Percentiles rank a stretch among this genome's conserved stretches.
Conservation (phyloP, 2,113 vertebrate species). For the Rhombomys opimus region DNA sequence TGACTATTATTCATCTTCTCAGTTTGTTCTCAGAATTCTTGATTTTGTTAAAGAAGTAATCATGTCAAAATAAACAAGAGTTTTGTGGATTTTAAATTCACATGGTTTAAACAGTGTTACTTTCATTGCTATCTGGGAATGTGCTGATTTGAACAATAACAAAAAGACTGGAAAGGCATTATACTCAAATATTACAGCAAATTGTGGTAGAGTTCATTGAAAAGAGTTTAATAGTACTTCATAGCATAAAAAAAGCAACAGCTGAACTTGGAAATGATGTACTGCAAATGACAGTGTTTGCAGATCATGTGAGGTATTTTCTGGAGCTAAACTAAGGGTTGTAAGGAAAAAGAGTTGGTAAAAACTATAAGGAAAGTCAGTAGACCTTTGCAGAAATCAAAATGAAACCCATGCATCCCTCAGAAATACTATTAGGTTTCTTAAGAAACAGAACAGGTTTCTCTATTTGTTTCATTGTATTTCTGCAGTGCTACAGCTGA, state of each 20-base stretch:
- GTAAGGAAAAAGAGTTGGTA: neutral
- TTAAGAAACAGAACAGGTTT: neutral
- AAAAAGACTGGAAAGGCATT: neutral
- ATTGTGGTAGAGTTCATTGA: neutral
- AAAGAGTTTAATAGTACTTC: neutral
- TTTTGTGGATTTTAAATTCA: neutral
- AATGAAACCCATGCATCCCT: neutral
- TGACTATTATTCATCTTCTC: neutral
- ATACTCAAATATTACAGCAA: neutral
- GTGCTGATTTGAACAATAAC: neutral
- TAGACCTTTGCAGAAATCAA: neutral
- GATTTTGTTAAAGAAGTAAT: neutral
- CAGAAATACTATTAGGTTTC: neutral
- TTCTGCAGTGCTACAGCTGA: too few relatives aligned
- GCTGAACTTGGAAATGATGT: neutral
- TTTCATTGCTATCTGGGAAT: neutral
- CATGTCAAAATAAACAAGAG: neutral
- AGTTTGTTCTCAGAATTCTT: neutral
- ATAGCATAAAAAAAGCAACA: neutral
- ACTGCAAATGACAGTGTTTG: neutral
- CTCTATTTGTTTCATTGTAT: too few relatives aligned
- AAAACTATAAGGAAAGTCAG: neutral
- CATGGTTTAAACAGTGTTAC: neutral
- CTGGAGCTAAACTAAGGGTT: neutral
- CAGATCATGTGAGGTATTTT: accelerated